Evolutionary conservation across 2,888 invertebrate species (phyloP).

Genomic region (Schizotus pectinicornis): DNA sequence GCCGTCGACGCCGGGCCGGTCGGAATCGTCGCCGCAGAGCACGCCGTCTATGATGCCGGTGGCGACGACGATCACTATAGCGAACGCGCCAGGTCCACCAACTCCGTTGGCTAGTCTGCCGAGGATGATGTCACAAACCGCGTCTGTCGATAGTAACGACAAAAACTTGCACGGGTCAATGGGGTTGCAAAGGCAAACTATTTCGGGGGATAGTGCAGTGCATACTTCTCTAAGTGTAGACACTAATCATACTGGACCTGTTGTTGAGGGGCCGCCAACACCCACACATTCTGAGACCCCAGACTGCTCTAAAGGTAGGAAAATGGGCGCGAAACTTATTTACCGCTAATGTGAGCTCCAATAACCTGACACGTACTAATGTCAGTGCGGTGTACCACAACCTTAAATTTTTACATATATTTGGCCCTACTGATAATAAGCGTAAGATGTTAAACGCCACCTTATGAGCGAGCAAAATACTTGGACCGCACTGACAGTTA

Average conservation of each 20-base stretch:
- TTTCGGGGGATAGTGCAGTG: slow-evolving; percentile 47
- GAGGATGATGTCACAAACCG: slow-evolving; percentile 60
- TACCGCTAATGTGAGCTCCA: too few relatives aligned
- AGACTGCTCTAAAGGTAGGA: slow-evolving; percentile 70
- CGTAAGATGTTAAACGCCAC: too few relatives aligned
- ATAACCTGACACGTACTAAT: too few relatives aligned
- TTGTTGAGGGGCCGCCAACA: slow-evolving; percentile 72
- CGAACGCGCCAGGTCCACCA: slow-evolving; percentile 55
- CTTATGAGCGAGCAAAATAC: too few relatives aligned
- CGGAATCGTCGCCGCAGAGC: slow-evolving; percentile 49
- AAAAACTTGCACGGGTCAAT: slow-evolving; percentile 45
- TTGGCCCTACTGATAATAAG: too few relatives aligned
- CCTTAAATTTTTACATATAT: too few relatives aligned
- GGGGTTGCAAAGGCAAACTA: slow-evolving; percentile 38
- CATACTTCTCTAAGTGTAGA: slow-evolving; percentile 62
- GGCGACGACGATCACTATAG: slow-evolving; percentile 58
- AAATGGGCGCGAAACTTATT: neutral
- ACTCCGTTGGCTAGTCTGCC: slow-evolving; percentile 53
- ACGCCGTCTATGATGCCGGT: slow-evolving; percentile 52
- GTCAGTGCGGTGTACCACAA: too few relatives aligned
- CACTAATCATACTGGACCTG: slow-evolving; percentile 55
- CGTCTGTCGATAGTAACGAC: slow-evolving; percentile 41
- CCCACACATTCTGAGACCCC: slow-evolving; percentile 79
- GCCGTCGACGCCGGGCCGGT: slow-evolving; percentile 49
- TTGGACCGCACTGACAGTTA: too few relatives aligned